phyloP scores from a whole-genome alignment of 2,797 vertebrate species.

The Poecilia gillii region DNA sequence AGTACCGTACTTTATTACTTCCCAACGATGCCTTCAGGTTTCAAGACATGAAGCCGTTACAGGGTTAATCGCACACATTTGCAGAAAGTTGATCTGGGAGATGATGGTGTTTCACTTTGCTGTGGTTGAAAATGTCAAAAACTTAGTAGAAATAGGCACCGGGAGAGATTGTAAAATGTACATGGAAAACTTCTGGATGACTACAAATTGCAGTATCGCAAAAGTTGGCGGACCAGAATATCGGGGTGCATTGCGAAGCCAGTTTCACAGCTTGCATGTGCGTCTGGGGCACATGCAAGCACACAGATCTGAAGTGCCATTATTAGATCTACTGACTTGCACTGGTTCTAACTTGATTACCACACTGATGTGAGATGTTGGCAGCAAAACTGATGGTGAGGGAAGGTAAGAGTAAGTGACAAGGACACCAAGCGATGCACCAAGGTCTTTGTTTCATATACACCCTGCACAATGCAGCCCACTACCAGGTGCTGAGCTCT shows the following conservation, averaged over 20 bases:
- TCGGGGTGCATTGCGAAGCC: neutral
- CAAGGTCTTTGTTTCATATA: constrained; percentile 66
- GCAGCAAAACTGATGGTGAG: constrained; percentile 66
- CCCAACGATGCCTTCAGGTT: neutral
- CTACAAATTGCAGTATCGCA: neutral
- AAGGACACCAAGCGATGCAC: constrained; percentile 68
- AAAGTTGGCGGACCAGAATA: neutral
- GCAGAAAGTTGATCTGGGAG: neutral
- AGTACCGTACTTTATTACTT: neutral
- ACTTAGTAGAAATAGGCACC: neutral
- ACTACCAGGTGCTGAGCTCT: constrained; percentile 65
- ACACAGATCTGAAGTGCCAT: constrained; percentile 49
- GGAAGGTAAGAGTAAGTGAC: constrained; percentile 71
- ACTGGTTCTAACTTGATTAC: constrained; percentile 69
- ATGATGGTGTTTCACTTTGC: neutral
- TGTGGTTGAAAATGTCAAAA: neutral
- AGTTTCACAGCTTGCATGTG: too few relatives aligned
- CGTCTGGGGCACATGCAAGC: constrained; percentile 20
- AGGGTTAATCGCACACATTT: neutral
- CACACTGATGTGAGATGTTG: constrained; percentile 65
- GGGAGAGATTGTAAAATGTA: neutral
- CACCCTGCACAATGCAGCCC: constrained; percentile 32
- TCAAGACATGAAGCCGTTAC: neutral
- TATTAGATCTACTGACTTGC: constrained; percentile 71
- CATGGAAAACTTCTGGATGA: neutral